Percentiles rank a stretch among this genome's conserved stretches.
Evolutionary conservation across 2,113 vertebrate species (phyloP).

Genomic region (Microtus ochrogaster): DNA sequence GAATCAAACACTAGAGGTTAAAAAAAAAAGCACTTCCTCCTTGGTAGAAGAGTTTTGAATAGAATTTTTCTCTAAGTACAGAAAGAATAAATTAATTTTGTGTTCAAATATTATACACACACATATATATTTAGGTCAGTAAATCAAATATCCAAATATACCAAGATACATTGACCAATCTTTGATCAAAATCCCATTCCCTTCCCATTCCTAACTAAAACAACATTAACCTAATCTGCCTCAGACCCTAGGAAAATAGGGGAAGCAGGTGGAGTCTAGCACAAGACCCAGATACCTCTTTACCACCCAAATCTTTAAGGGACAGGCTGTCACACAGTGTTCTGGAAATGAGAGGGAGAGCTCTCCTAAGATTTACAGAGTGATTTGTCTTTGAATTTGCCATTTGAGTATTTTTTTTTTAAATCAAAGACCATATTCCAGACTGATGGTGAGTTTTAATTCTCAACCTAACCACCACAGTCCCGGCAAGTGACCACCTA

Average conservation of each 20-base stretch:
- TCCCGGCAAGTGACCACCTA: background rate
- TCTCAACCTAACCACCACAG: background rate
- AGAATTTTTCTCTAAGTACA: fast-evolving
- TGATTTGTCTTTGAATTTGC: background rate
- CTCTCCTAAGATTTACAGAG: background rate
- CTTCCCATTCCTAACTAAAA: background rate
- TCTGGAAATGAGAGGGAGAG: background rate
- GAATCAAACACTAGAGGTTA: background rate
- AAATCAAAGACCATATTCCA: background rate
- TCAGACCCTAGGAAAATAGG: background rate
- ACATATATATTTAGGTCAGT: background rate
- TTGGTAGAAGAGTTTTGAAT: background rate
- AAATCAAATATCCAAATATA: background rate
- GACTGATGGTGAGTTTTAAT: background rate
- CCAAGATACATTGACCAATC: background rate
- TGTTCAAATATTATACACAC: background rate
- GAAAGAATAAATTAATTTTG: background rate
- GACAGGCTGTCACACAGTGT: background rate
- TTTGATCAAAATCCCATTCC: background rate
- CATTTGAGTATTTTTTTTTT: background rate
- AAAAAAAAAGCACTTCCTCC: background rate
- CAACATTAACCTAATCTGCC: background rate
- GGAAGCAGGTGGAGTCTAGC: background rate
- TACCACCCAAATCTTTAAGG: background rate
- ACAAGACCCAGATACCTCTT: background rate